Evolutionary conservation across 2,888 invertebrate species (phyloP).

Genomic region (Stenodera caucasica): DNA sequence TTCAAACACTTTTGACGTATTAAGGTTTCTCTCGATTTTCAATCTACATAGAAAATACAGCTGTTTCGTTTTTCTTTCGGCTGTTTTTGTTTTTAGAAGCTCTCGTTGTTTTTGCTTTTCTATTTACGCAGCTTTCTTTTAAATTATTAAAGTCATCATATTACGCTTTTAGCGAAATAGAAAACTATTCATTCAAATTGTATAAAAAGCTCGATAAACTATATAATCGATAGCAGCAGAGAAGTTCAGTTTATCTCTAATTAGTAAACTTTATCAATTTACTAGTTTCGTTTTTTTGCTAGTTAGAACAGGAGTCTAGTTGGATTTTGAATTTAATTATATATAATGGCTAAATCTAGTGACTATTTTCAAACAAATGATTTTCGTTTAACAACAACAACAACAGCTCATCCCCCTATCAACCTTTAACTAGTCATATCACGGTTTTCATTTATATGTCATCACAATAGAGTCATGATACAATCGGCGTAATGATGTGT

Average conservation of each 20-base stretch:
- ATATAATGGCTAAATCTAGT: too few species aligned
- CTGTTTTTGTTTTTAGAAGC: too few species aligned
- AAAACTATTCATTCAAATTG: too few species aligned
- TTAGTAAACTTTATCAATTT: too few species aligned
- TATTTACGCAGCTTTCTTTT: background rate
- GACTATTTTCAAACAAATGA: background rate
- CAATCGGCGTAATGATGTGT: slow-evolving; percentile 38
- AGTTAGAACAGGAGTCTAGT: too few species aligned
- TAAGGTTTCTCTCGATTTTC: background rate
- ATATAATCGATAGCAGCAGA: too few species aligned
- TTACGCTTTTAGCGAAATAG: background rate
- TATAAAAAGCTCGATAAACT: too few species aligned
- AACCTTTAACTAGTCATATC: slow-evolving; percentile 11
- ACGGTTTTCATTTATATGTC: slow-evolving; percentile 7
- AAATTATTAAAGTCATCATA: background rate
- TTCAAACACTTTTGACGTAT: background rate
- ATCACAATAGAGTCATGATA: slow-evolving; percentile 20
- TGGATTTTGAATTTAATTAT: too few species aligned
- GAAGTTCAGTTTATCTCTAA: too few species aligned
- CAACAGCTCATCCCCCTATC: too few species aligned
- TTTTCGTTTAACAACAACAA: background rate
- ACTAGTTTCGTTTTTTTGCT: too few species aligned
- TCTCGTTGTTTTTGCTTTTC: too few species aligned
- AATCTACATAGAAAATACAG: slow-evolving; percentile 2
- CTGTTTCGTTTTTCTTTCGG: background rate